Conservation (phyloP, 2,113 vertebrate species). For the Oncorhynchus gorbuscha region DNA sequence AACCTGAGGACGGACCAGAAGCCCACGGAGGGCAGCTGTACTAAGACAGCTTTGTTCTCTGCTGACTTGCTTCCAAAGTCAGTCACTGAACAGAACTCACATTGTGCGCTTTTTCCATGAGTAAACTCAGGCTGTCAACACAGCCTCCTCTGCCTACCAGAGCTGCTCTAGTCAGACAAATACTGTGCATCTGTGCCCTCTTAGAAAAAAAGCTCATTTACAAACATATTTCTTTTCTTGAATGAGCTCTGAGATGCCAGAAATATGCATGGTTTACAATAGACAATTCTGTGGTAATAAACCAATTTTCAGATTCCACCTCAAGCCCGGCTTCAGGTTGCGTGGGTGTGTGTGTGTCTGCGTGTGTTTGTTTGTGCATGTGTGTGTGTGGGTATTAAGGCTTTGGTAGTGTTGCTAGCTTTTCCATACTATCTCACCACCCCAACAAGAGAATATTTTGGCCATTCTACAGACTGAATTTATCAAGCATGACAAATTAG, state of each 20-base stretch:
- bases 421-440: slow-evolving; percentile 48
- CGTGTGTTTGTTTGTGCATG: no score
- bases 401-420: slow-evolving; percentile 37
- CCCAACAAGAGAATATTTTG: slow-evolving; percentile 51
- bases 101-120: slow-evolving; percentile 83
- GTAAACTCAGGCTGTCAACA: slow-evolving; percentile 81
- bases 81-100: slow-evolving; percentile 75
- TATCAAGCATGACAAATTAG: slow-evolving; percentile 66
- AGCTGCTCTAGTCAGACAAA: slow-evolving; percentile 56
- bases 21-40: slow-evolving; percentile 69
- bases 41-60: slow-evolving; percentile 80
- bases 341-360: background rate
- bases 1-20: slow-evolving; percentile 70
- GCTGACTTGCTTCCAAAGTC: slow-evolving; percentile 80
- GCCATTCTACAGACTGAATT: slow-evolving; percentile 58
- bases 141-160: slow-evolving; percentile 75
- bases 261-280: slow-evolving; percentile 71
- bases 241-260: slow-evolving; percentile 64
- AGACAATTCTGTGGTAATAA: slow-evolving; percentile 62
- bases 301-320: slow-evolving; percentile 64
- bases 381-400: background rate
- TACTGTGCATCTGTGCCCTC: slow-evolving; percentile 67
- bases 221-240: slow-evolving; percentile 70
- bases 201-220: slow-evolving; percentile 56
- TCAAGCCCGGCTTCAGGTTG: slow-evolving; percentile 27